phyloP scores from a whole-genome alignment of 2,797 vertebrate species.

The Vultur gryphus region DNA sequence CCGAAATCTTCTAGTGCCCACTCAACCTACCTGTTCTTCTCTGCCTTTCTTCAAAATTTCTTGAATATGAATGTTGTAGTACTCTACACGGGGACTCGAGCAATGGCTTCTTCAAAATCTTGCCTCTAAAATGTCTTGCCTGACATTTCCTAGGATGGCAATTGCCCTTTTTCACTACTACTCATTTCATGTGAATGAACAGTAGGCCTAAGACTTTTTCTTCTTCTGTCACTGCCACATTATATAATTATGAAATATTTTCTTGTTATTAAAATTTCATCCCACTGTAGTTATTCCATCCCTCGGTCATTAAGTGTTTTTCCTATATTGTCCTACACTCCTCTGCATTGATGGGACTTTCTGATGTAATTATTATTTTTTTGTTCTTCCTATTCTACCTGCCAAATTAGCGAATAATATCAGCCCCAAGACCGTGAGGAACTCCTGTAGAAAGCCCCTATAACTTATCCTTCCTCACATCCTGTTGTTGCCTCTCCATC shows the following conservation, averaged over 20 bases:
- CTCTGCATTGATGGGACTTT: neutral
- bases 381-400: neutral
- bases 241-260: neutral
- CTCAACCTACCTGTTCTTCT: neutral
- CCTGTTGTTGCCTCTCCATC: neutral
- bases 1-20: neutral
- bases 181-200: neutral
- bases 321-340: neutral
- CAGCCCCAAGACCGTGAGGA: neutral
- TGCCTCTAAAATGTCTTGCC: neutral
- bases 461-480: neutral
- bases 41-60: neutral
- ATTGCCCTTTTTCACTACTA: neutral
- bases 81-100: neutral
- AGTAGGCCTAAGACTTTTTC: neutral
- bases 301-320: neutral
- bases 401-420: neutral
- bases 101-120: neutral
- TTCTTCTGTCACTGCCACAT: neutral
- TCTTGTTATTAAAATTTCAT: neutral
- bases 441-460: neutral
- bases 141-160: neutral
- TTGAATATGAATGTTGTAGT: neutral
- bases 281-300: neutral
- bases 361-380: neutral